Evolutionary conservation across 2,113 vertebrate genomes (phyloP), one percentile per base, ranked within the genome.

Genomic region (Climacteris rufus): DNA sequence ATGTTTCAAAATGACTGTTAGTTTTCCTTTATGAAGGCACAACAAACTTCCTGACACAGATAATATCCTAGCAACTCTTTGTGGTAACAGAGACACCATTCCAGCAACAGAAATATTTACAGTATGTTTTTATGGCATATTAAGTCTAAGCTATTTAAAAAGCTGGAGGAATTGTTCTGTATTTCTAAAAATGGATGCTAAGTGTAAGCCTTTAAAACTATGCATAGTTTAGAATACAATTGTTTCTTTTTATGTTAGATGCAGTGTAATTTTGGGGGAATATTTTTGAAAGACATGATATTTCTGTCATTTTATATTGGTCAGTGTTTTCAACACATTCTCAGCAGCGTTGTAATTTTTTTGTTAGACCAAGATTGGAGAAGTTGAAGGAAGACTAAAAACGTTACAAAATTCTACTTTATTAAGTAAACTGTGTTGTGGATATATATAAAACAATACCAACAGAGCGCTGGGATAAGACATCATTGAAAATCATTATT

Each of bases 41-140:
- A 69, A 69, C 42, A 85, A 82, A 91, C 94, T 94, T 98, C 96
- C 96, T 65, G 61, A 91, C 56, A 28, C 64, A 96, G 97, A 97
- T 95, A 96, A 96, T 96, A 94, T 95, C 98, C 92, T 96, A 97
- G 98, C 97, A 97, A 96, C 96, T 60, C 68, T 77, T 78, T 37
- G 80, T 72, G 93, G 93, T 37, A 68, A 90, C 83, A 39, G 47
- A 77, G 92, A 94, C 93, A 80, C 85, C 76, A 75, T 84, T 83
- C 33, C 94, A 96, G 94, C 84, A 68, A 96, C 93, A 87, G 78
- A 93, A 93, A 75, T 97, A 96, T 97, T 98, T 96, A 94, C 90
- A 77, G 64, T 77, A 59, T 79, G 71, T 79, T 95, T 97, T 89
- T 84, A 94, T 84, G 92, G 88, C 92, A 79, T 88, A 70, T 75